Base-by-base conservation (phyloP, 2,888 invertebrate genomes). In the Gnatocerus cornutus region DNA sequence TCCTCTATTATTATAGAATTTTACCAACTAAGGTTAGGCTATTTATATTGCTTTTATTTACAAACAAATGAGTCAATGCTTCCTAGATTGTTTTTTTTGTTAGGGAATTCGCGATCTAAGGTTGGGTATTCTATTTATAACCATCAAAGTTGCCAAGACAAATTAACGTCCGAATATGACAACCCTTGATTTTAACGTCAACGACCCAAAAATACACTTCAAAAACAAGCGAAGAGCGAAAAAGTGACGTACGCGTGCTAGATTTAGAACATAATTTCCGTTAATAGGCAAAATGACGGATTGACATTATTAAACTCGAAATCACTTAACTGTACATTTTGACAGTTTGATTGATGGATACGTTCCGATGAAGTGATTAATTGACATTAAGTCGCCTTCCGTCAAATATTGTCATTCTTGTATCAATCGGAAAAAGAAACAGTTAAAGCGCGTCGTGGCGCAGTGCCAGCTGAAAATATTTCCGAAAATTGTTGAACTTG, bases 41-140 rank as follows among this genome's bases (percentile, higher is more conserved):
- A 63, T 63, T 53, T 53, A 63, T 63, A 63, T 52, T 8, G n/a
- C 14, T 30, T 50, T 61, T 63, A 63, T 63, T 52, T 63, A 63
- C 45, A 63, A 63, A 63, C 63, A 63, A 53, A 30, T 63, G 52
- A 53, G 29, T 63, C 61, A 61, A 61, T 46, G 16, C 39, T 63
- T 63, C 63, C 53, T 63, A 43, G 62, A 52, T 41, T 21, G 56
- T 2, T 6, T 10, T 39, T 56, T 56, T 56, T 27, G 14, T 21
- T 4, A 1, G 9, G n/a, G 10, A 55, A 55, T 33, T 39, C 21
- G 27, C 13, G 39, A 55, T 33, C 12, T 13, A 55, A 55, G 53
- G 53, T 56, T 43, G n/a, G 41, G 16, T 21, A 21, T 21, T 1
- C 21, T 21, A 21, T 21, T 21, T 21, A 3, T 21, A 21, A 4